A percentile compares a stretch with the other conserved stretches of the same genome.
Evolutionary conservation across 2,797 vertebrate species (phyloP).

Genomic region (Bufotes viridis): DNA sequence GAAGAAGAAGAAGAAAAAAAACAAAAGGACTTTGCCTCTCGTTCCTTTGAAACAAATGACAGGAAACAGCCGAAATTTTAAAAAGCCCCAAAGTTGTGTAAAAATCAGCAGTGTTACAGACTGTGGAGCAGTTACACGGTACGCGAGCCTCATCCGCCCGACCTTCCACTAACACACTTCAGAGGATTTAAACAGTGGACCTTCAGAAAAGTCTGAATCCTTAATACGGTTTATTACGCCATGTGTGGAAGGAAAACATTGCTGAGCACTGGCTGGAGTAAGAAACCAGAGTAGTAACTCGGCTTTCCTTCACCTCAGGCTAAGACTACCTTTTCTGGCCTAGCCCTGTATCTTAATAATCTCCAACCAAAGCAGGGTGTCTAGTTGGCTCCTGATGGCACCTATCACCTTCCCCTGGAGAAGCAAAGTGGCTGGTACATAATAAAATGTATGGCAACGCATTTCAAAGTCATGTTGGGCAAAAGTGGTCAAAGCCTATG

Average conservation of each 20-base stretch:
- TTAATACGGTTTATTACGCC: constrained; percentile 21
- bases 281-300: background rate
- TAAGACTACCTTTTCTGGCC: background rate
- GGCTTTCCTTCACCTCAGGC: background rate
- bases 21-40: background rate
- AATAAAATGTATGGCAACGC: too few species aligned
- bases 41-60: constrained; percentile 43
- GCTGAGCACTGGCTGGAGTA: background rate
- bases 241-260: background rate
- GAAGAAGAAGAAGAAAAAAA: background rate
- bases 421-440: too few species aligned
- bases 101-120: constrained; percentile 53
- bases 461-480: too few species aligned
- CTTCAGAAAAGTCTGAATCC: background rate
- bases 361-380: background rate
- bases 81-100: constrained; percentile 53
- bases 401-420: too few species aligned
- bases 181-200: constrained; percentile 25
- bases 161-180: constrained; percentile 38
- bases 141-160: constrained; percentile 19
- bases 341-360: background rate
- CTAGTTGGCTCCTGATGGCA: background rate
- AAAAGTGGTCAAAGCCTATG: too few species aligned
- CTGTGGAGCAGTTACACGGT: constrained; percentile 23
- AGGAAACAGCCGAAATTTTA: constrained; percentile 57